Evolutionary conservation across 1,140 invertebrate species (phyloP), one percentile per base, ranked within the genome.

Genomic region (Panagrolaimus sp.): DNA sequence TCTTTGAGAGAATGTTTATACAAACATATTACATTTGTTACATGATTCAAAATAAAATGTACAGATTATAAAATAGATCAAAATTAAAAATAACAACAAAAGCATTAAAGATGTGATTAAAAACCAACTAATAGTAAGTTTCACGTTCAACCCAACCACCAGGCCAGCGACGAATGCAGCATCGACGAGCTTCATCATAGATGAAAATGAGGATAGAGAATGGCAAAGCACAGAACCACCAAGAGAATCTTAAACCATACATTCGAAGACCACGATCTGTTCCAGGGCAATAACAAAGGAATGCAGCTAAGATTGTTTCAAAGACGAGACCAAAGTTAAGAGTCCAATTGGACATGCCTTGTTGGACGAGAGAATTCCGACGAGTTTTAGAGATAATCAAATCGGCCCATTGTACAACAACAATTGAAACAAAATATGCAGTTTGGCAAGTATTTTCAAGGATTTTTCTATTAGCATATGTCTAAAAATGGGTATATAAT

Each of bases 61-160:
- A n/a, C n/a, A n/a, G n/a, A n/a, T n/a, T n/a, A n/a, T n/a, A n/a
- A n/a, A n/a, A n/a, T n/a, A n/a, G n/a, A n/a, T n/a, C n/a, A n/a
- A n/a, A n/a, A n/a, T n/a, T n/a, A n/a, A n/a, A n/a, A n/a, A n/a
- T n/a, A n/a, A n/a, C n/a, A n/a, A n/a, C n/a, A n/a, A n/a, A n/a
- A n/a, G n/a, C n/a, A n/a, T n/a, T n/a, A n/a, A n/a, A n/a, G n/a
- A n/a, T n/a, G n/a, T n/a, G n/a, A n/a, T n/a, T n/a, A n/a, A n/a
- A n/a, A n/a, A n/a, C n/a, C n/a, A n/a, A n/a, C n/a, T 74, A 75
- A 62, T 78, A 78, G 65, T 98, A 98, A 84, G 95, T 98, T 89
- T 98, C 95, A 87, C 91, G 89, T 87, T 98, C 94, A 79, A 98
- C 88, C 93, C 93, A 98, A 80, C 94, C 94, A 82, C 94, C 94